Evolutionary conservation across 2,888 invertebrate genomes (phyloP).

Genomic region (Philereme vetulata): DNA sequence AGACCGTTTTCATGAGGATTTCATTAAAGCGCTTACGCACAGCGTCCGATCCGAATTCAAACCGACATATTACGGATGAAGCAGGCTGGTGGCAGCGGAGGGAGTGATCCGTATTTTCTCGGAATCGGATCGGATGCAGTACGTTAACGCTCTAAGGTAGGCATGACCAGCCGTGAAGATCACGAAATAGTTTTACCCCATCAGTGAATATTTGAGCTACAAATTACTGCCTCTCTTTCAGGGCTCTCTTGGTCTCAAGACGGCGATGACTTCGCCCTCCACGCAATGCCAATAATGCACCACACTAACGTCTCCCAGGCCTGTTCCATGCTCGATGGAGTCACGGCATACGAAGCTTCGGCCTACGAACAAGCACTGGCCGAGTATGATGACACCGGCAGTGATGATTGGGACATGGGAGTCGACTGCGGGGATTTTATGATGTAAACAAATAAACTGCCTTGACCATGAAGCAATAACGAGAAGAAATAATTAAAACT

Average conservation of each 20-base stretch:
- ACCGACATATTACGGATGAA: too few species aligned
- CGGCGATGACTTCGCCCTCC: conserved; percentile 86
- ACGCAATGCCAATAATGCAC: conserved; percentile 86
- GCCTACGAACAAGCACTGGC: conserved; percentile 85
- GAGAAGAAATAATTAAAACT: neutral
- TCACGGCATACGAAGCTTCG: conserved; percentile 85
- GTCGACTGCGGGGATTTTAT: conserved; percentile 89
- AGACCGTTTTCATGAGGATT: too few species aligned
- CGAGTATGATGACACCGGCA: conserved; percentile 81
- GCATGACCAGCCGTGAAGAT: too few species aligned
- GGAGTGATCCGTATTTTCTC: too few species aligned
- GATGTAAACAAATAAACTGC: conserved; percentile 73
- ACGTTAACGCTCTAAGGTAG: too few species aligned
- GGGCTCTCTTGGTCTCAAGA: conserved; percentile 87
- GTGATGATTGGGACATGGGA: conserved; percentile 88
- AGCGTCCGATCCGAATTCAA: too few species aligned
- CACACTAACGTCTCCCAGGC: conserved; percentile 85
- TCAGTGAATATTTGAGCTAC: too few species aligned
- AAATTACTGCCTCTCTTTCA: conserved; percentile 50
- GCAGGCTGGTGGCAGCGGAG: too few species aligned
- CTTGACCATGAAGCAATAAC: conserved; percentile 21
- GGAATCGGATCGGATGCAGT: too few species aligned
- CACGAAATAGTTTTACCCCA: too few species aligned
- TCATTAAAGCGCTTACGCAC: too few species aligned
- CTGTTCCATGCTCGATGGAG: conserved; percentile 81